phyloP scores from a whole-genome alignment of 2,888 invertebrate genomes.

The Tetrapedia diversipes region DNA sequence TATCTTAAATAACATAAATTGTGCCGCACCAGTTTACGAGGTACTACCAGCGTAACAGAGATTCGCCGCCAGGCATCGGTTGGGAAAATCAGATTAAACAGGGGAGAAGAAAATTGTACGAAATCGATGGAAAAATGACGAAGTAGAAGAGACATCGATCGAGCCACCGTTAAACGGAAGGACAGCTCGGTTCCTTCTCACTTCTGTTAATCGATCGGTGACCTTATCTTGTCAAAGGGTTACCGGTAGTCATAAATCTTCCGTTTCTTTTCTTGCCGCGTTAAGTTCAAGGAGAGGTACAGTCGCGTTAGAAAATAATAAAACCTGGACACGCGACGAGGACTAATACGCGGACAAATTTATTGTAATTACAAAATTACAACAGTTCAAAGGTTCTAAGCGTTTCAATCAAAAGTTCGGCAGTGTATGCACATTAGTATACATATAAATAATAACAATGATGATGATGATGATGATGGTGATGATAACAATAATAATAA shows the following conservation, averaged over 20 bases:
- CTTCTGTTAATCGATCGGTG: slow-evolving; percentile 65
- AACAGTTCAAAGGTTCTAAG: too few species aligned
- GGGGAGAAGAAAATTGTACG: slow-evolving; percentile 4
- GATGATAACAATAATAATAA: too few species aligned
- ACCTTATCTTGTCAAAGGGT: slow-evolving; percentile 70
- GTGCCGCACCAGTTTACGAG: too few species aligned
- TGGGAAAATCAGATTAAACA: slow-evolving; percentile 36
- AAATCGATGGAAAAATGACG: slow-evolving; percentile 45
- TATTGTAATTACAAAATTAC: too few species aligned
- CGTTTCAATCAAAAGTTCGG: too few species aligned
- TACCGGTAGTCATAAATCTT: slow-evolving; percentile 64
- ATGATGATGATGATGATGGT: too few species aligned
- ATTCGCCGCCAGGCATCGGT: slow-evolving; percentile 5
- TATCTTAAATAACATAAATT: too few species aligned
- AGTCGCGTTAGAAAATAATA: slow-evolving; percentile 31
- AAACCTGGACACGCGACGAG: not conserved
- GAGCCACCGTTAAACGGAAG: slow-evolving; percentile 53
- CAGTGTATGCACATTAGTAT: too few species aligned
- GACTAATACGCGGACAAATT: too few species aligned
- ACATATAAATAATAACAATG: too few species aligned
- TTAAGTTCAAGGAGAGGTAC: slow-evolving; percentile 64
- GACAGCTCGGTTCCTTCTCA: slow-evolving; percentile 45
- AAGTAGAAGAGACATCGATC: slow-evolving; percentile 46
- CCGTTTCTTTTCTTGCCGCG: slow-evolving; percentile 42
- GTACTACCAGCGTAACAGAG: too few species aligned